These are phyloP conservation scores for Urocitellus parryii DNA, from an alignment of 2,113 vertebrate genomes.

Conservation along the genomic window DNA sequence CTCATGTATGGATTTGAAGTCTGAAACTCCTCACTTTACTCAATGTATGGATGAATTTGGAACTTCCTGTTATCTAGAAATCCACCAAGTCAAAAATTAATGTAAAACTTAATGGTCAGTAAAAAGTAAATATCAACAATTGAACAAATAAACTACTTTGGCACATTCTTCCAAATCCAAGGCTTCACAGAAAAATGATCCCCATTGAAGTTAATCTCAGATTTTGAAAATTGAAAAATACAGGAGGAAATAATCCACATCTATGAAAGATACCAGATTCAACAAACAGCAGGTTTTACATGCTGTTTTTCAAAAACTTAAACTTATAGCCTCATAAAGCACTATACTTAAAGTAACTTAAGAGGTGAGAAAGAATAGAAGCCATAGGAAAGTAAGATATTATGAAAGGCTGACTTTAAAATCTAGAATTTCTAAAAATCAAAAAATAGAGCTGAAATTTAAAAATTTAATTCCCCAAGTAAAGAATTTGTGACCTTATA, in stretches of 20 bases:
- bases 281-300: not conserved
- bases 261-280: not conserved
- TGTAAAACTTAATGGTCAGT: not conserved
- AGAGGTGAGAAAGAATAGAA: not conserved
- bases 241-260: not conserved
- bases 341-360: not conserved
- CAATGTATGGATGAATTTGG: not conserved
- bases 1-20: not conserved
- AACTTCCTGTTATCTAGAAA: not conserved
- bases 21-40: not conserved
- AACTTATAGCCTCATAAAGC: conserved; percentile 6
- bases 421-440: conserved; percentile 5
- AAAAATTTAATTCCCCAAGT: not conserved
- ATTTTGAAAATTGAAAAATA: not conserved
- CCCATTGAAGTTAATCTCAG: not conserved
- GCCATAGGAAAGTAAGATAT: not conserved
- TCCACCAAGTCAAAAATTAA: not conserved
- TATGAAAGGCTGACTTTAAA: not conserved
- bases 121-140: not conserved
- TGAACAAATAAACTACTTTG: not conserved
- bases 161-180: not conserved
- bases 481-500: not conserved
- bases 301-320: not conserved
- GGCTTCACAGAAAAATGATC: not conserved
- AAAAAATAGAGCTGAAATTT: not conserved